Evolutionary conservation across 1,140 invertebrate genomes (phyloP), one percentile per base, ranked within the genome.

Genomic region (Drosophila fuyamai): DNA sequence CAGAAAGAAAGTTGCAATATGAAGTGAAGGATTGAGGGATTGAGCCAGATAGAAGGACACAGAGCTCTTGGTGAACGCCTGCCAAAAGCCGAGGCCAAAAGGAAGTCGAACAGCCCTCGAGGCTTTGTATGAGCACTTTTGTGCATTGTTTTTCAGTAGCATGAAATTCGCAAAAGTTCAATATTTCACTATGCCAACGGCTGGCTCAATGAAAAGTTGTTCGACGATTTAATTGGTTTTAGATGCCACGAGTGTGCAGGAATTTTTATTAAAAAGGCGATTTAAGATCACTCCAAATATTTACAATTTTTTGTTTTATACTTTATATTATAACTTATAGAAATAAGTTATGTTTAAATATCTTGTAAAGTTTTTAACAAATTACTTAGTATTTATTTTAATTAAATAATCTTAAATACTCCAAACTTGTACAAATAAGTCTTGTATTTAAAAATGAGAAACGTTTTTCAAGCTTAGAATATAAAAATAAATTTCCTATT

Each of bases 1-100:
- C 73, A 53, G 36, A 67, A 76, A 75, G 73, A 66, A 76, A 76
- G 54, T 67, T 76, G 72, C 71, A 66, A 76, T 75, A 71, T 66
- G 71, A 66, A 43, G 41, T 53, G 73, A 59, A 51, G 47, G 72
- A 66, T 54, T 66, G 73, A 57, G 16, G 46, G 40, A 32, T 50
- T 32, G 29, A 27, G 50, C 35, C 50, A 48, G 63, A 48, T 40
- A 29, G 36, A 57, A 48, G 16, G 36, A 61, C 59, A 43, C 23
- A 62, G 46, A 55, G 44, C 56, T 32, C 46, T 13, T 14, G 46
- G 50, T 51, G 56, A 55, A 32, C 41, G 57, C n/a, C 47, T 40
- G 54, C 56, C 41, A 55, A 72, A 72, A 35, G 51, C 29, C 13
- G 46, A 18, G 10, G 35, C 36, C 35, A 59, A 82, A 63, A 56